These are phyloP conservation scores for Schizaphis graminum DNA, from an alignment of 2,888 invertebrate species.

Conservation along the genomic window DNA sequence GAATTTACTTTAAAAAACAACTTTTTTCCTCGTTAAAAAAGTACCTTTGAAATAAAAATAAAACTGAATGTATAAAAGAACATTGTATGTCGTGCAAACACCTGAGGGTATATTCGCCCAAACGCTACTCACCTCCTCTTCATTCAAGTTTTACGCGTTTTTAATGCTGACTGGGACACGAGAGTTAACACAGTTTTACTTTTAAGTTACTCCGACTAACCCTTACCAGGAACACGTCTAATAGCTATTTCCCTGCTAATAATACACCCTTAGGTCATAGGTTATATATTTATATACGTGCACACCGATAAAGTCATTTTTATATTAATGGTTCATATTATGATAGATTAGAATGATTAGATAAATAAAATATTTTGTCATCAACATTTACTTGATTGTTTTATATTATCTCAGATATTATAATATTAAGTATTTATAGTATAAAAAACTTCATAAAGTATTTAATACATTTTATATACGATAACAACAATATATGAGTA, in stretches of 20 bases:
- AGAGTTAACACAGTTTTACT: conserved; percentile 64
- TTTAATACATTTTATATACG: background rate
- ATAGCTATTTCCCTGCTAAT: conserved; percentile 51
- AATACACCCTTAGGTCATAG: conserved; percentile 9
- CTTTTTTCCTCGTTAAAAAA: conserved; percentile 62
- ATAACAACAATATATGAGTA: background rate
- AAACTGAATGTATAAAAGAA: conserved; percentile 21
- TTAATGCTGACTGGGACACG: conserved; percentile 57
- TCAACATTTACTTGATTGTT: background rate
- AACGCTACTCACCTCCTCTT: background rate
- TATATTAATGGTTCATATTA: background rate
- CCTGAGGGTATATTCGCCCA: conserved; percentile 55
- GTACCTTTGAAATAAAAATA: conserved; percentile 32
- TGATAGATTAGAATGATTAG: background rate
- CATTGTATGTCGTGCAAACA: conserved; percentile 53
- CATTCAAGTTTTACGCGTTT: conserved; percentile 28
- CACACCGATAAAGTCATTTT: background rate
- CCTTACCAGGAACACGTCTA: conserved; percentile 40
- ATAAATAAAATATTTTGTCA: background rate
- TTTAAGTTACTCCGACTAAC: conserved; percentile 57
- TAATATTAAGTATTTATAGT: background rate
- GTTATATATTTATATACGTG: background rate
- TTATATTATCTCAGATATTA: background rate
- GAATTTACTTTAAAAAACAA: conserved; percentile 55
- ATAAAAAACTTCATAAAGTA: background rate